A percentile compares a stretch with the other conserved stretches of the same genome.
These are phyloP conservation scores for Polydesmus complanatus DNA, from an alignment of 2,888 invertebrate genomes.

Conservation along the genomic window DNA sequence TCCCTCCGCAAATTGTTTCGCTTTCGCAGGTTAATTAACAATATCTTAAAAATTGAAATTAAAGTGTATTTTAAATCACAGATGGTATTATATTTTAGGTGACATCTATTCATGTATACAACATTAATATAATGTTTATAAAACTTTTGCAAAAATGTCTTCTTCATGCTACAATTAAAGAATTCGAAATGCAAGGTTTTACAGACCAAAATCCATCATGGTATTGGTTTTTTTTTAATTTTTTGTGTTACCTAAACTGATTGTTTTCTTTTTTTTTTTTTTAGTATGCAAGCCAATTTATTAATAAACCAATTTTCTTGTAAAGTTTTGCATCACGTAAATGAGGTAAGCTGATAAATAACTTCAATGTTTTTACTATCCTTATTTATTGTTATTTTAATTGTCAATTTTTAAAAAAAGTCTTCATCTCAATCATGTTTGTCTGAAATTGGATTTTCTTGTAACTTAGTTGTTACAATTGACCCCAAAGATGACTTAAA, in stretches of 20 bases:
- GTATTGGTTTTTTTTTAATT: too few relatives aligned
- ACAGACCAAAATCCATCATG: slow-evolving; percentile 4
- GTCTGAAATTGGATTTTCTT: slow-evolving; percentile 8
- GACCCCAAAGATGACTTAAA: slow-evolving; percentile 9
- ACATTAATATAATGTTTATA: slow-evolving; percentile 34
- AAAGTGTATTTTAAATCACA: background rate
- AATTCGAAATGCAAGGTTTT: slow-evolving; percentile 44
- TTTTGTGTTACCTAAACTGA: background rate
- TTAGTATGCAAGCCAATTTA: slow-evolving; percentile 8
- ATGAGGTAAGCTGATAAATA: too few relatives aligned
- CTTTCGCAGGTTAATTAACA: slow-evolving; percentile 5
- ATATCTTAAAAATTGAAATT: background rate
- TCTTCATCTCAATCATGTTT: slow-evolving; percentile 9
- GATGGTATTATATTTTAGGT: slow-evolving; percentile 42
- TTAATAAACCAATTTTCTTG: slow-evolving; percentile 7
- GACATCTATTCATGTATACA: slow-evolving; percentile 69
- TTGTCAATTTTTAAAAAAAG: background rate
- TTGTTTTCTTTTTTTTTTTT: background rate
- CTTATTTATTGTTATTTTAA: background rate
- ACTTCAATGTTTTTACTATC: background rate
- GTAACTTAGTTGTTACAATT: slow-evolving; percentile 7
- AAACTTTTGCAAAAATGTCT: slow-evolving; percentile 42
- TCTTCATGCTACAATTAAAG: slow-evolving; percentile 54
- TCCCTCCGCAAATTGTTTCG: slow-evolving; percentile 9
- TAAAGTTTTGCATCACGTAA: slow-evolving; percentile 9